Percentiles rank a stretch among this genome's conserved stretches.
phyloP scores from a whole-genome alignment of 2,113 vertebrate genomes.

The Cyphomyrus plagiostoma region DNA sequence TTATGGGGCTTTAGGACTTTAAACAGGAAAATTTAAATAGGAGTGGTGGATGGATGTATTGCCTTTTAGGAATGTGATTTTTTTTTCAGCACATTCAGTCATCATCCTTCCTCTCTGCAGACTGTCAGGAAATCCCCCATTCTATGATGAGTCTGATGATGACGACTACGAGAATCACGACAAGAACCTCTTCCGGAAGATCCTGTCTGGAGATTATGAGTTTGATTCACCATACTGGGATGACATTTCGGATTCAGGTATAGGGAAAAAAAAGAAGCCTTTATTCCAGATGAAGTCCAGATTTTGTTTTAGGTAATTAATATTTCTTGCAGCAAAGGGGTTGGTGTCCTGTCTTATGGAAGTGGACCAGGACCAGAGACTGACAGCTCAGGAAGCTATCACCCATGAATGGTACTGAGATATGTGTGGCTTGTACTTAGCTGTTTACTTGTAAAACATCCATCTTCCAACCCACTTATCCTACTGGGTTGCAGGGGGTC shows the following conservation, averaged over 20 bases:
- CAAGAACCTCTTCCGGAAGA: constrained; percentile 95
- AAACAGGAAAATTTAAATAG: background rate
- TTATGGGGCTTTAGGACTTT: background rate
- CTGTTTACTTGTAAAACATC: background rate
- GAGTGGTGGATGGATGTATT: background rate
- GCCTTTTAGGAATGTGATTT: background rate
- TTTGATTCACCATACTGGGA: constrained; percentile 98
- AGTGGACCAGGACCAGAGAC: constrained; percentile 90
- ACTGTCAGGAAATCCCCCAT: constrained; percentile 93
- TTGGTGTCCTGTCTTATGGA: constrained; percentile 93
- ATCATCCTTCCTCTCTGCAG: constrained; percentile 45
- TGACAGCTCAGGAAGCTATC: constrained; percentile 92
- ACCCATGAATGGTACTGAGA: constrained; percentile 83
- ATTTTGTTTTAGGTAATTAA: constrained; percentile 19
- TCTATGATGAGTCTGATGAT: constrained; percentile 91
- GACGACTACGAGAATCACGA: constrained; percentile 91
- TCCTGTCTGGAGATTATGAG: constrained; percentile 91
- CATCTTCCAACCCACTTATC: no score
- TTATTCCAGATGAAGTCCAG: background rate
- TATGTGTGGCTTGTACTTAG: background rate
- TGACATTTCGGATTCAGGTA: constrained; percentile 95
- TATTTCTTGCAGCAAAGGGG: constrained; percentile 73
- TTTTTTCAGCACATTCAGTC: background rate
- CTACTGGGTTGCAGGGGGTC: no score
- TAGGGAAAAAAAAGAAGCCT: background rate